Percentiles rank a stretch among this genome's conserved stretches.
Evolutionary conservation across 2,888 invertebrate genomes (phyloP).

Genomic region (Gnatocerus cornutus): DNA sequence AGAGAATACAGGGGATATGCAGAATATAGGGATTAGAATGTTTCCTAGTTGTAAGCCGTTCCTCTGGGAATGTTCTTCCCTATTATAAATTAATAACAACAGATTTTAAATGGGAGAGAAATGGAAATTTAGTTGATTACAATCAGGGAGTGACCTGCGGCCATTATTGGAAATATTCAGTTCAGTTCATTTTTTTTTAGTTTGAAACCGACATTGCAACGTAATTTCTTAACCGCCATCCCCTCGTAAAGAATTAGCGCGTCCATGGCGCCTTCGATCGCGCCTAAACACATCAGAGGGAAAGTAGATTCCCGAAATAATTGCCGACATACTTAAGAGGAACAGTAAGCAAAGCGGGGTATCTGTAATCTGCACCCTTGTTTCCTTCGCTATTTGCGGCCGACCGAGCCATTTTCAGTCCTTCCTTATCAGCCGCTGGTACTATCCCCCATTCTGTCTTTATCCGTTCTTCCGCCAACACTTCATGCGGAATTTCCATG

Average conservation of each 20-base stretch:
- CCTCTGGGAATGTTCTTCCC: neutral
- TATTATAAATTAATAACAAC: slow-evolving; percentile 8
- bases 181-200: no score
- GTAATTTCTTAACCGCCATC: no score
- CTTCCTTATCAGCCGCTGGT: slow-evolving; percentile 61
- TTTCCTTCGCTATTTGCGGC: slow-evolving; percentile 70
- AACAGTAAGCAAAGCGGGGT: slow-evolving; percentile 66
- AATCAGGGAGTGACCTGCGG: no score
- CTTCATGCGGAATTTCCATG: slow-evolving; percentile 65
- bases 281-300: slow-evolving; percentile 42
- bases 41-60: slow-evolving; percentile 1
- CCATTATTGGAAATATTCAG: no score
- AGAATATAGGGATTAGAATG: slow-evolving; percentile 2
- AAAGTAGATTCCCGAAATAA: slow-evolving; percentile 62
- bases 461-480: slow-evolving; percentile 63
- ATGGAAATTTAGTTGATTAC: no score
- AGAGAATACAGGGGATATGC: neutral
- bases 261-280: slow-evolving; percentile 8
- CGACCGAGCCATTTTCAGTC: slow-evolving; percentile 67
- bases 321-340: slow-evolving; percentile 67
- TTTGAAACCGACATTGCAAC: no score
- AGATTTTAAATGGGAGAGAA: neutral
- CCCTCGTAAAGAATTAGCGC: slow-evolving; percentile 21
- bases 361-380: slow-evolving; percentile 70
- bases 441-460: slow-evolving; percentile 61